Conservation (phyloP, 2,888 invertebrate species). For the Drosophila mulleri region DNA sequence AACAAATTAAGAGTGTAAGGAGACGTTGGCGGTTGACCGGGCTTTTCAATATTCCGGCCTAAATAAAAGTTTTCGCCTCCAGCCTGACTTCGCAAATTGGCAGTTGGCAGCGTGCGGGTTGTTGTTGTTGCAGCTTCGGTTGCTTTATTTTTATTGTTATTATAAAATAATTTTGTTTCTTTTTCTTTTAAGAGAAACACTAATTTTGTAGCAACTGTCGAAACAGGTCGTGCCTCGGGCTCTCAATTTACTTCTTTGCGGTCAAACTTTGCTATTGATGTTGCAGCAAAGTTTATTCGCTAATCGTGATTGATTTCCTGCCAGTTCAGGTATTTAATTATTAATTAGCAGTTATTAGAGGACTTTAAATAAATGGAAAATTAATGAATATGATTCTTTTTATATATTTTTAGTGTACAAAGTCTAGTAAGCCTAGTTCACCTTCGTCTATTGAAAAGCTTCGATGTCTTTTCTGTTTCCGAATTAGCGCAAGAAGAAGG, state of each 20-base stretch:
- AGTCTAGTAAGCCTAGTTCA: neutral
- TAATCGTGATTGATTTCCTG: constrained; percentile 21
- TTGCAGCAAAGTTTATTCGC: neutral
- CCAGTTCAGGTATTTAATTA: constrained; percentile 2
- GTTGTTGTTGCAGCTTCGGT: constrained; percentile 21
- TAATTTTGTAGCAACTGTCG: constrained; percentile 1
- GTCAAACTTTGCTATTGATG: constrained; percentile 7
- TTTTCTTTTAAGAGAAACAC: neutral
- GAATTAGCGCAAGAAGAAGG: constrained; percentile 68
- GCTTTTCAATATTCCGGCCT: constrained; percentile 65
- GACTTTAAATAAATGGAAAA: too few relatives aligned
- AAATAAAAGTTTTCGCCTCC: constrained; percentile 34
- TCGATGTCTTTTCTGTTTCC: constrained; percentile 7
- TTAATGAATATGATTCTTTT: too few relatives aligned
- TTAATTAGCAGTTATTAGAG: neutral
- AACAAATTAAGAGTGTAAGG: constrained; percentile 65
- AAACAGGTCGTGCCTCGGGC: constrained; percentile 14
- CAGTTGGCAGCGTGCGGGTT: constrained; percentile 52
- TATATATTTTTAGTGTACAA: too few relatives aligned
- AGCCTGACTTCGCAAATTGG: constrained; percentile 58
- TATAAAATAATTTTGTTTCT: constrained; percentile 31
- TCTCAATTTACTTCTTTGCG: neutral
- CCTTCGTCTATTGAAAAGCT: neutral
- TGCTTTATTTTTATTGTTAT: constrained; percentile 53
- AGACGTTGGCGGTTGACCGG: constrained; percentile 30